These are phyloP conservation scores for Gymnodraco acuticeps DNA, from an alignment of 2,797 vertebrate species.

Conservation along the genomic window DNA sequence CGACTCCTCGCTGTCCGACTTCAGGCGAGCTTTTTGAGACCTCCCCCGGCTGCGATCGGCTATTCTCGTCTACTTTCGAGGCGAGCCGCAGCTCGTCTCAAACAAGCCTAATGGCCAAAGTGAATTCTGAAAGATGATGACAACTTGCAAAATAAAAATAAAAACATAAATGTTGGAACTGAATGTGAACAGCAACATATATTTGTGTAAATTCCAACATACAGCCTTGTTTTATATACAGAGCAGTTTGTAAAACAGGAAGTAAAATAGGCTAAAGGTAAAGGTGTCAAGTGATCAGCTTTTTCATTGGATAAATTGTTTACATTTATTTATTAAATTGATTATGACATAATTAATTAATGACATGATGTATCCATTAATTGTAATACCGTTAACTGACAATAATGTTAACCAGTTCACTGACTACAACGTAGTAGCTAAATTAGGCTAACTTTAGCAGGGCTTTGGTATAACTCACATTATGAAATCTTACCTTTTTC, in stretches of 20 bases:
- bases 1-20: too few relatives aligned
- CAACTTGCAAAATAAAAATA: too few relatives aligned
- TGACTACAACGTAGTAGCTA: conserved; percentile 7
- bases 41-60: too few relatives aligned
- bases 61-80: too few relatives aligned
- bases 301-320: not conserved
- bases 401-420: not conserved
- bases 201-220: too few relatives aligned
- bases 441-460: conserved; percentile 46
- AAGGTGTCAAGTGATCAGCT: not conserved
- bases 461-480: not conserved
- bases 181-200: too few relatives aligned
- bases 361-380: accelerated
- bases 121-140: not conserved
- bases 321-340: not conserved
- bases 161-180: too few relatives aligned
- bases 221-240: too few relatives aligned
- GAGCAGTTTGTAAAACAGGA: too few relatives aligned
- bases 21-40: too few relatives aligned
- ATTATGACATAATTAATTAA: not conserved
- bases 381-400: not conserved
- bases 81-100: too few relatives aligned
- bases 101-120: not conserved
- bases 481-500: conserved; percentile 55
- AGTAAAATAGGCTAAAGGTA: too few relatives aligned